Evolutionary conservation across 1,140 invertebrate species (phyloP), one percentile per base, ranked within the genome.

Genomic region (Heliconius melpomene): DNA sequence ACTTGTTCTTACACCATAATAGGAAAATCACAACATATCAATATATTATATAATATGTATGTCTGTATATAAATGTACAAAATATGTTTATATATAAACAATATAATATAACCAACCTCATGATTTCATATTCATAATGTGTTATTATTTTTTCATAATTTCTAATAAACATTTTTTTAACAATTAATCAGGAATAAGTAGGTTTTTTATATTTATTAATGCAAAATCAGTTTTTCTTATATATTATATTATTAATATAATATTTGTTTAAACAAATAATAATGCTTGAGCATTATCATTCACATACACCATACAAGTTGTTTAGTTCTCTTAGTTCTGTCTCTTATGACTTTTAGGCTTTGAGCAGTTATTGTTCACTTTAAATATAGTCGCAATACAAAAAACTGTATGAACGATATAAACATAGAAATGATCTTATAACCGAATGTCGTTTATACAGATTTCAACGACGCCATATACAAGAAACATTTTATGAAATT

Each of bases 1-100:
- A 66, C 60, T 66, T 26, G 60, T 26, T 66, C 60, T 66, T 66
- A 74, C 50, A 74, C n/a, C 50, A 46, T 74, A 46, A n/a, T 23
- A 23, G 9, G 60, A n/a, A 66, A 66, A 66, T 26, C 60, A 66
- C 60, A 26, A 66, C 60, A 66, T 29, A 23, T 26, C 7, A 52
- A 52, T 52, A 52, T 20, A 52, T 52, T 18, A 52, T 20, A 52
- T 20, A 20, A 52, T 20, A 20, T 29, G 26, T 66, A 16, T 60
- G 60, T 46, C 40, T 66, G n/a, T 66, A 29, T 66, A 66, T 26
- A 26, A 66, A 66, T 26, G 5, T 66, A 66, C 13, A 66, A 57
- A 66, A 66, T 66, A 26, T 16, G 5, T 26, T 16, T 66, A 66
- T 66, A 29, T 66, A 23, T 26, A 66, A 66, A n/a, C 1, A 66